These are phyloP conservation scores for Calycopis cecrops DNA, from an alignment of 1,140 invertebrate genomes.

Conservation along the genomic window DNA sequence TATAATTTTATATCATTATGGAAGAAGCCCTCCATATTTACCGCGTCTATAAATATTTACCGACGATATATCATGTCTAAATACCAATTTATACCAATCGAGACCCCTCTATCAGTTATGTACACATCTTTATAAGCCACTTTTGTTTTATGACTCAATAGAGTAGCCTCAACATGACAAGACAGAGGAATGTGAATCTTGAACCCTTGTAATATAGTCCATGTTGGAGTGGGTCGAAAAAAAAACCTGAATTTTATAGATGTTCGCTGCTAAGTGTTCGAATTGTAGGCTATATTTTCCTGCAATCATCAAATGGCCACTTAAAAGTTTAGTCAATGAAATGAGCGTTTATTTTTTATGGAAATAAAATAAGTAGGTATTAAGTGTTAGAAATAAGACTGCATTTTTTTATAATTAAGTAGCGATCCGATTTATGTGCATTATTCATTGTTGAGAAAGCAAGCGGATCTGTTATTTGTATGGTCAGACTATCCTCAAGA, in stretches of 20 bases:
- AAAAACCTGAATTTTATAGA: no score
- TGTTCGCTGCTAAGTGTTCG: not conserved
- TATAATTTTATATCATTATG: constrained; percentile 8
- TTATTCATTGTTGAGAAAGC: no score
- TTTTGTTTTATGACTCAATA: constrained; percentile 62
- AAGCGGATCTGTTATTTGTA: no score
- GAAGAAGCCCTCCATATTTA: not conserved
- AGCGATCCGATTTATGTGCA: no score
- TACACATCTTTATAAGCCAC: constrained; percentile 48
- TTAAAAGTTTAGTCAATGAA: not conserved
- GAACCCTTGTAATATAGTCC: not conserved
- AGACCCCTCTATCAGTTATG: constrained; percentile 42
- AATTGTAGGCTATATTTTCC: constrained; percentile 1
- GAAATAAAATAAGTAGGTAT: no score
- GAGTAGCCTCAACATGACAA: constrained; percentile 17
- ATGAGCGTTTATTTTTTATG: not conserved
- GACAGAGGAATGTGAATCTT: not conserved
- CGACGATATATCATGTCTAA: constrained; percentile 5
- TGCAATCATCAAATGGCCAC: not conserved
- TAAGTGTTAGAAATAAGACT: constrained; percentile 6
- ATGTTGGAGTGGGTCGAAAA: not conserved
- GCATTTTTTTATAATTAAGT: no score
- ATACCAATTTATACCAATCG: constrained; percentile 21
- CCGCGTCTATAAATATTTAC: constrained; percentile 19
- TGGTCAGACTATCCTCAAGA: no score